Base-by-base conservation (phyloP, 2,797 vertebrate genomes). In the Graptemys geographica region DNA sequence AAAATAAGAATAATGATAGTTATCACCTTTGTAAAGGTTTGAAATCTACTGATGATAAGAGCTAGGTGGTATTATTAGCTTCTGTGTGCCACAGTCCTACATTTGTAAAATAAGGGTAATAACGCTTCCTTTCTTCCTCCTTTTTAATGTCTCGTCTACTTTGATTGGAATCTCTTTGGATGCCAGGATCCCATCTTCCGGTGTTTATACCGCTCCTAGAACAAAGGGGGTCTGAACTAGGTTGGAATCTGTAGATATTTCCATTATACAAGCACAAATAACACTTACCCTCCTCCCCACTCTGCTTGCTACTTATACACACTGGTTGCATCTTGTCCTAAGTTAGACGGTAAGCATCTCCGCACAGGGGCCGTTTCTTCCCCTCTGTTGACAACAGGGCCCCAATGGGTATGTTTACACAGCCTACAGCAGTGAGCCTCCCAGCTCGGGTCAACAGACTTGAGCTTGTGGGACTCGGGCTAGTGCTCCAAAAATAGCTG, bases 191-290 rank as follows among this genome's bases (percentile, higher is more conserved):
- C 59, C 59, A 62, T 62, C 31, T 62, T 33, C 13, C 33, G 9
- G 33, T 65, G 62, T 65, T 65, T 65, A 65, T n/a, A 65, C 57
- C 87, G 53, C 37, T 91, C 57, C 27, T 33, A 3, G 11, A 90
- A 27, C 2, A n/a, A 21, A 2, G n/a, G 41, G 25, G 9, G 11
- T 5, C 78, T 84, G 0, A 0, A 69, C 9, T 62, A 37, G 5
- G 65, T 31, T 72, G 33, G 5, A 1, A 13, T 69, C 0, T 1
- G 25, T 33, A 33, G 69, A 41, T 51, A n/a, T 41, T 72, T n/a
- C 72, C n/a, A 7, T 11, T 47, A 56, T 7, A 33, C 52, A 72
- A 19, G n/a, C 65, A 37, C n/a, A 72, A 41, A 47, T 76, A 76
- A 49, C 6, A 49, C 12, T 16, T 47, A 47, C 27, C 25, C 4